Percentiles rank a stretch among this genome's conserved stretches.
Conservation (phyloP, 2,113 vertebrate species). For the Gambusia holbrooki region DNA sequence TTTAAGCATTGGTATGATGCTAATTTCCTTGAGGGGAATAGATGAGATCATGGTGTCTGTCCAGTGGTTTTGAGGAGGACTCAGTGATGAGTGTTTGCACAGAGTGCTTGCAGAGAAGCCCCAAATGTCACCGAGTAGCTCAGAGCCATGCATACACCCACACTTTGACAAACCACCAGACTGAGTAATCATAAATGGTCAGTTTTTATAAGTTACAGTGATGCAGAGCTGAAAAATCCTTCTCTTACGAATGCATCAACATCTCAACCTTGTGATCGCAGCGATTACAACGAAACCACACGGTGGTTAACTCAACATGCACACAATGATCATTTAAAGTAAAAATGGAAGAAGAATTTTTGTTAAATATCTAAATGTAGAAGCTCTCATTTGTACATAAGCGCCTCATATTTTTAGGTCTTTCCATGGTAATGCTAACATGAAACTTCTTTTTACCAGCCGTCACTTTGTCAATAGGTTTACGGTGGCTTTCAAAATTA, state of each 20-base stretch:
- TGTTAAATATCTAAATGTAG: neutral
- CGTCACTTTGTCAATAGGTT: neutral
- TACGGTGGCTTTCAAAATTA: neutral
- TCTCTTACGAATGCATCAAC: conserved; percentile 5
- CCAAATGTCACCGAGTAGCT: conserved; percentile 25
- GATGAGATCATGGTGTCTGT: conserved; percentile 58
- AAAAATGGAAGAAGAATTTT: neutral
- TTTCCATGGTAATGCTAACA: too few species aligned
- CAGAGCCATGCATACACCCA: neutral
- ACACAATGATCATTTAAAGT: neutral
- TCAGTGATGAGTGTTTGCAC: neutral
- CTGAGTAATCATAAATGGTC: neutral
- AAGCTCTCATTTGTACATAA: neutral
- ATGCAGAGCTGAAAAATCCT: neutral
- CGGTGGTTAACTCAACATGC: conserved; percentile 35
- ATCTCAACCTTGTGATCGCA: conserved; percentile 23
- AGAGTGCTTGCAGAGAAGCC: neutral
- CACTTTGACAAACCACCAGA: neutral
- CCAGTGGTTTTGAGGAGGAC: conserved; percentile 52
- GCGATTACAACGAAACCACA: conserved; percentile 18
- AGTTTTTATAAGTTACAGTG: neutral
- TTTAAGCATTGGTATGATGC: conserved; percentile 52
- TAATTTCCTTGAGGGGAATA: conserved; percentile 42
- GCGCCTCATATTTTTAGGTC: too few species aligned
- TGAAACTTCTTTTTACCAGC: too few species aligned